Evolutionary conservation across 2,888 invertebrate species (phyloP).

Genomic region (Oxytorus armatus): DNA sequence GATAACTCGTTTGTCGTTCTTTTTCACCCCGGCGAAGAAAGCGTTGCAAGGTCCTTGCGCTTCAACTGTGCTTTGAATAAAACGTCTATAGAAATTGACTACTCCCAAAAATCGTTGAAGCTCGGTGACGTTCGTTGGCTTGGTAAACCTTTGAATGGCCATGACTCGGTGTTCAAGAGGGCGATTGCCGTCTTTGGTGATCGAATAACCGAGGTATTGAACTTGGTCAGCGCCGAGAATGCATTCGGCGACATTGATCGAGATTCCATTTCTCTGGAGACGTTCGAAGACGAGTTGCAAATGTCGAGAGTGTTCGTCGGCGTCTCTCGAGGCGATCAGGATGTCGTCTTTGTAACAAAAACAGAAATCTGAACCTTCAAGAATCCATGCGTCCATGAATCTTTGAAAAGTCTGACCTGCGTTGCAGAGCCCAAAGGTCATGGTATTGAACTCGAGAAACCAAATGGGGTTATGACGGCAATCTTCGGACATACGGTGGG

Average conservation of each 20-base stretch:
- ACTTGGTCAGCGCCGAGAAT: slow-evolving; percentile 20
- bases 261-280: slow-evolving; percentile 19
- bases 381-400: slow-evolving; percentile 31
- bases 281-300: slow-evolving; percentile 15
- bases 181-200: slow-evolving; percentile 3
- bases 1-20: slow-evolving; percentile 38
- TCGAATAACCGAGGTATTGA: slow-evolving; percentile 14
- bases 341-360: slow-evolving; percentile 45
- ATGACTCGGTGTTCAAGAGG: slow-evolving; percentile 32
- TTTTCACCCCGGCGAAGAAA: slow-evolving; percentile 23
- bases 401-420: slow-evolving; percentile 68
- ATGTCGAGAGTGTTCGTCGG: slow-evolving; percentile 21
- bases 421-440: slow-evolving; percentile 71
- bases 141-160: slow-evolving; percentile 2
- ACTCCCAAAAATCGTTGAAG: slow-evolving; percentile 51
- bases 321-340: slow-evolving; percentile 15
- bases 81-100: slow-evolving; percentile 53
- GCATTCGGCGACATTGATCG: slow-evolving; percentile 29
- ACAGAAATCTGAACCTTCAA: slow-evolving; percentile 8
- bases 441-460: slow-evolving; percentile 68
- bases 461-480: slow-evolving; percentile 74
- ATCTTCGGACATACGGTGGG: slow-evolving; percentile 71
- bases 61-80: slow-evolving; percentile 12
- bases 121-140: slow-evolving; percentile 18
- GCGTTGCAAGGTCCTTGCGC: slow-evolving; percentile 29